phyloP scores from a whole-genome alignment of 1,140 invertebrate species.

The Druon quercuslanigerum region DNA sequence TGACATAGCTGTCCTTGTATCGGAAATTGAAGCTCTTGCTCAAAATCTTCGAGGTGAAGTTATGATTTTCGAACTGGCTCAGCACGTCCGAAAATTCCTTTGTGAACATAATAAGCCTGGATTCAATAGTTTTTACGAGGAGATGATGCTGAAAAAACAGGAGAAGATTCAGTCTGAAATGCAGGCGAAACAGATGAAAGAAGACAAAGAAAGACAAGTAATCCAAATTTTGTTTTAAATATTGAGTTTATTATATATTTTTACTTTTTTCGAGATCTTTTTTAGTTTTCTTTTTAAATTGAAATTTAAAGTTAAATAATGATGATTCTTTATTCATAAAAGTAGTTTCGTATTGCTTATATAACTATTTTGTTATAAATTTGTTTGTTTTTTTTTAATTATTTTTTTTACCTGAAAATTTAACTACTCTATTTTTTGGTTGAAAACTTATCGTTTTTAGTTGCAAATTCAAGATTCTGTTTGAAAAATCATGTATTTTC shows the following conservation, averaged over 20 bases:
- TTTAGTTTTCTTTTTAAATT: no score
- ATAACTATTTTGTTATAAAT: no score
- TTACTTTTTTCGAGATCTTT: no score
- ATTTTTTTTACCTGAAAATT: neutral
- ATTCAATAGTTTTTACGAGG: slow-evolving; percentile 87
- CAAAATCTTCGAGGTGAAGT: slow-evolving; percentile 81
- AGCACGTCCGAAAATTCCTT: slow-evolving; percentile 83
- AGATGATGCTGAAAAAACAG: slow-evolving; percentile 84
- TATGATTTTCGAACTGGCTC: slow-evolving; percentile 85
- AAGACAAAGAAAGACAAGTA: slow-evolving; percentile 77
- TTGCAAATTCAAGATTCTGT: slow-evolving; percentile 7
- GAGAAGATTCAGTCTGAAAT: slow-evolving; percentile 79
- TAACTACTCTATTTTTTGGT: no score
- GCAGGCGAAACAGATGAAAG: slow-evolving; percentile 78
- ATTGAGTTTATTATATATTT: no score
- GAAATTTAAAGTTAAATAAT: no score
- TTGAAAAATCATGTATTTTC: no score
- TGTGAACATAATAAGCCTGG: slow-evolving; percentile 84
- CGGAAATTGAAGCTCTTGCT: slow-evolving; percentile 78
- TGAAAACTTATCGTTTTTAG: neutral
- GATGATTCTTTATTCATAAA: no score
- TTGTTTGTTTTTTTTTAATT: neutral
- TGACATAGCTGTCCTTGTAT: slow-evolving; percentile 76
- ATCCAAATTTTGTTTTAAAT: slow-evolving; percentile 21
- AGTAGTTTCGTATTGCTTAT: no score